Conservation (phyloP, 2,113 vertebrate species). For the Diadophis punctatus region DNA sequence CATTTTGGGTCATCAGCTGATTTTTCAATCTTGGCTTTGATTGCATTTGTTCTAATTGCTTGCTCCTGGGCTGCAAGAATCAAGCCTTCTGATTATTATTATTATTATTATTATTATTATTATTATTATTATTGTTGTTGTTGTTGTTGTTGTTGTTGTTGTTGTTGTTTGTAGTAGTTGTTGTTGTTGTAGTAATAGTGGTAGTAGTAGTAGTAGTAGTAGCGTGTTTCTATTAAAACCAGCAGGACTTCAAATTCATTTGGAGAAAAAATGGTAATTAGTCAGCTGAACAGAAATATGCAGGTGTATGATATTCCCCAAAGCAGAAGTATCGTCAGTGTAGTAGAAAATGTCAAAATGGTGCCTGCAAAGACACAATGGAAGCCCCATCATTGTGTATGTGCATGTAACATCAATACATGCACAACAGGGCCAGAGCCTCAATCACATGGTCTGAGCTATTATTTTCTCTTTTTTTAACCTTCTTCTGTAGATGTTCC, state of each 20-base stretch:
- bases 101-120: no score
- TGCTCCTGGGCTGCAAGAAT: no score
- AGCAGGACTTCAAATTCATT: not conserved
- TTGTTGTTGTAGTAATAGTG: no score
- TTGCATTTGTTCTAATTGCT: no score
- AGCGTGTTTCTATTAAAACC: not conserved
- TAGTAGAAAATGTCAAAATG: not conserved
- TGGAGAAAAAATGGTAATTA: not conserved
- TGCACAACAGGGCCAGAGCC: not conserved
- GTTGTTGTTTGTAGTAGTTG: no score
- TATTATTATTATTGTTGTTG: no score
- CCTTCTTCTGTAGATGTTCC: not conserved
- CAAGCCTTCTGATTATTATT: no score
- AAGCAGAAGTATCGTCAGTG: not conserved
- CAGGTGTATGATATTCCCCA: not conserved
- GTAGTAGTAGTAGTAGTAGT: no score
- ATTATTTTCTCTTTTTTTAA: not conserved
- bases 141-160: no score
- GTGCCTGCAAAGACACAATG: not conserved
- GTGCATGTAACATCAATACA: not conserved
- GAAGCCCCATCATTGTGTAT: not conserved
- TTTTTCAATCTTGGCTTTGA: no score
- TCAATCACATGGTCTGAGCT: not conserved
- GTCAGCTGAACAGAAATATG: not conserved
- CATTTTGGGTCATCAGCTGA: no score